Conservation (phyloP, 2,888 invertebrate genomes). For the Noctua pronuba region DNA sequence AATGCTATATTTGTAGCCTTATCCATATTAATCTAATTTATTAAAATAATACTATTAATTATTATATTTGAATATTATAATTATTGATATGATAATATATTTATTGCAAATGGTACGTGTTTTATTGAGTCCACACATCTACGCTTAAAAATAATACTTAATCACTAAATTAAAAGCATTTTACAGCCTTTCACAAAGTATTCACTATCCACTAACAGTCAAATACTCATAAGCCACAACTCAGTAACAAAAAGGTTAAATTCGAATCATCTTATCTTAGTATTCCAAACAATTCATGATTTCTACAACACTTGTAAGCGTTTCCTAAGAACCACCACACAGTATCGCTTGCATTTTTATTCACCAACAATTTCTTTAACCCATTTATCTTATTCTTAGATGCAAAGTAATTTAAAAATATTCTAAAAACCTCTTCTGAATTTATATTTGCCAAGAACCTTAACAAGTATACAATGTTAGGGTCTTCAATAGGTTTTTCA, state of each 20-base stretch:
- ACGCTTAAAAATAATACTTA: constrained; percentile 17
- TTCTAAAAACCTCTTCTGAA: constrained; percentile 60
- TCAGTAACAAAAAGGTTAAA: constrained; percentile 15
- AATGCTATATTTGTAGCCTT: constrained; percentile 87
- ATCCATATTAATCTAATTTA: constrained; percentile 85
- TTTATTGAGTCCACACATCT: constrained; percentile 42
- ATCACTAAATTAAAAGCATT: constrained; percentile 22
- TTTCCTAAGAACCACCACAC: constrained; percentile 83
- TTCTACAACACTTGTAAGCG: constrained; percentile 72
- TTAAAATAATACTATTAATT: constrained; percentile 68
- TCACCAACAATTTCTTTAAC: constrained; percentile 69
- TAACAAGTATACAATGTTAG: constrained; percentile 73
- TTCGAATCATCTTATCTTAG: constrained; percentile 45
- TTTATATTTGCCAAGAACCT: constrained; percentile 80
- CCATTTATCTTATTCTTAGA: constrained; percentile 61
- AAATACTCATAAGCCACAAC: constrained; percentile 18
- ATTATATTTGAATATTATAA: constrained; percentile 81
- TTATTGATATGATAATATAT: constrained; percentile 88
- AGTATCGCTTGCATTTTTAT: constrained; percentile 66
- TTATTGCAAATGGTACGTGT: constrained; percentile 80
- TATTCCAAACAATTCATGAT: constrained; percentile 69
- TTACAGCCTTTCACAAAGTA: constrained; percentile 43
- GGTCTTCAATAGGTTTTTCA: constrained; percentile 60
- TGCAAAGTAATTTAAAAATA: constrained; percentile 70
- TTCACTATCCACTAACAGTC: constrained; percentile 4